These are phyloP conservation scores for Eupithecia subfuscata DNA, from an alignment of 2,888 invertebrate genomes.

Conservation along the genomic window DNA sequence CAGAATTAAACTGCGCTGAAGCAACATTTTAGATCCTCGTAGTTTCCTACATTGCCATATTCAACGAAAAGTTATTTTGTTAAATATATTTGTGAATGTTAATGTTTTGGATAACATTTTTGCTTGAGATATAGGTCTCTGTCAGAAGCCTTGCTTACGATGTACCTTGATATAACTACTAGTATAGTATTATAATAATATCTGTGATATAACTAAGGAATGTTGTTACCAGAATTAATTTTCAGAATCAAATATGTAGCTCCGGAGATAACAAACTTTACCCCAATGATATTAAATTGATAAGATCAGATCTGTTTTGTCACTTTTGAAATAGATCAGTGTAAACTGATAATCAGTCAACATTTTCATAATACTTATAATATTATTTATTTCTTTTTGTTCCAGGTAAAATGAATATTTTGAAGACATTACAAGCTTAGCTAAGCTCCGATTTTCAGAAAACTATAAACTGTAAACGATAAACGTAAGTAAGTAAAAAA, in stretches of 20 bases:
- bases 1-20: conserved; percentile 49
- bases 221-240: too few relatives aligned
- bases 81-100: conserved; percentile 4
- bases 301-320: too few relatives aligned
- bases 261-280: too few relatives aligned
- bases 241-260: too few relatives aligned
- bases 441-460: conserved; percentile 40
- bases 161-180: background rate
- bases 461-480: conserved; percentile 28
- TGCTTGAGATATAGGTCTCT: background rate
- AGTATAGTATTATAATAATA: too few relatives aligned
- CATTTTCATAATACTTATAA: background rate
- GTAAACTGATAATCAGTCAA: too few relatives aligned
- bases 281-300: too few relatives aligned
- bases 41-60: conserved; percentile 39
- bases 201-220: too few relatives aligned
- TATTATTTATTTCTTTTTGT: conserved; percentile 40
- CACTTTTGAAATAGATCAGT: too few relatives aligned
- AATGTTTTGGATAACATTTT: background rate
- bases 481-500: background rate
- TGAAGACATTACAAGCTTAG: conserved; percentile 26
- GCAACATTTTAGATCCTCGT: conserved; percentile 44
- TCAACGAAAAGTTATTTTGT: conserved; percentile 6
- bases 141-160: background rate
- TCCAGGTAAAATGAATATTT: conserved; percentile 48